phyloP scores from a whole-genome alignment of 23 tunicate genomes.

The Halocynthia aurantium region DNA sequence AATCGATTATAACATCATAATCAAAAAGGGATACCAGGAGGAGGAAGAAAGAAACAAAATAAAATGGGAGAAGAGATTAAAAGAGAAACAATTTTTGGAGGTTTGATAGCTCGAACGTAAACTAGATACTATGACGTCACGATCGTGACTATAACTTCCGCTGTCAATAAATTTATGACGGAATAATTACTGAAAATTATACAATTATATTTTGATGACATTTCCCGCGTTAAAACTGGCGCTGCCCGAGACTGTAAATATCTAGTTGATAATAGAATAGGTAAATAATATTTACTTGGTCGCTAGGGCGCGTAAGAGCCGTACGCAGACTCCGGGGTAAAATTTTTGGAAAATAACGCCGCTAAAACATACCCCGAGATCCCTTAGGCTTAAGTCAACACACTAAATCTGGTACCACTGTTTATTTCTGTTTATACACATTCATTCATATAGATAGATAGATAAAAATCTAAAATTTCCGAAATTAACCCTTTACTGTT shows the following conservation, averaged over 20 bases:
- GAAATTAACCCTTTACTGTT: background rate
- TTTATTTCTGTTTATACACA: background rate
- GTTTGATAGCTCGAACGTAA: background rate
- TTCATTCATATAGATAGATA: background rate
- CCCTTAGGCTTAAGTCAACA: background rate
- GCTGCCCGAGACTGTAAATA: no score
- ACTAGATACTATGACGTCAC: no score
- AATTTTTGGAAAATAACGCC: no score
- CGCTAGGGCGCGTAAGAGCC: no score
- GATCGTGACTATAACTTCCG: no score
- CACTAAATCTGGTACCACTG: background rate
- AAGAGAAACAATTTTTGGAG: constrained; percentile 17
- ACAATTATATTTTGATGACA: no score
- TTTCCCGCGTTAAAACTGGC: no score
- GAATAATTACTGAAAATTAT: no score
- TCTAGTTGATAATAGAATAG: no score
- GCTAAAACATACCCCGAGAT: background rate
- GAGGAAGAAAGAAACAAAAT: background rate
- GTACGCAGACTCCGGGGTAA: no score
- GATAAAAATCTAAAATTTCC: background rate
- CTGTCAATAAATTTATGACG: no score
- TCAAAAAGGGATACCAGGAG: background rate
- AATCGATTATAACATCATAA: background rate
- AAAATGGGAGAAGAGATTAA: constrained; percentile 7
- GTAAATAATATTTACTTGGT: no score